These are phyloP conservation scores for Melanaphis sacchari DNA, from an alignment of 1,140 invertebrate species.

Conservation along the genomic window DNA sequence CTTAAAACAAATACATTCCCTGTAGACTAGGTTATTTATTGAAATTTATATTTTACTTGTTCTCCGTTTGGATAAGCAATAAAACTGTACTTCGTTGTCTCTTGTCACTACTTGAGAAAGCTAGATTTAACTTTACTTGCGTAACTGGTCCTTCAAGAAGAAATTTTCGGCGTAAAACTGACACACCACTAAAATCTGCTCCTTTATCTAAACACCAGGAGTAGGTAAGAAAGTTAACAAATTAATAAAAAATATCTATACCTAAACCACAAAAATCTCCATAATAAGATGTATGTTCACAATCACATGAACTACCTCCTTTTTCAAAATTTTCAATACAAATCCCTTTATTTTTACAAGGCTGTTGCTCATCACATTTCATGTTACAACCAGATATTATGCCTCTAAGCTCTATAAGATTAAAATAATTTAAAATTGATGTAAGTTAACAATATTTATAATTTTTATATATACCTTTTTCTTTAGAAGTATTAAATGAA, in stretches of 20 bases:
- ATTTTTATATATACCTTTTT: constrained; percentile 18
- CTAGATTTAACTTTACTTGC: constrained; percentile 79
- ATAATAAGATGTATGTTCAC: constrained; percentile 86
- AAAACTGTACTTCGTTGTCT: constrained; percentile 78
- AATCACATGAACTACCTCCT: constrained; percentile 84
- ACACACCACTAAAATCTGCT: constrained; percentile 86
- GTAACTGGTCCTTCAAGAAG: constrained; percentile 73
- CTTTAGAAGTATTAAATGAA: constrained; percentile 51
- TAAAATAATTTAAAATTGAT: not conserved
- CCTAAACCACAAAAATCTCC: constrained; percentile 75
- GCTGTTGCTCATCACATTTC: constrained; percentile 80
- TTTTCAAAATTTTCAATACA: constrained; percentile 90
- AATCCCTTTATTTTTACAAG: constrained; percentile 85
- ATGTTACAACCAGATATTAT: constrained; percentile 83
- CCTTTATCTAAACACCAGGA: constrained; percentile 68
- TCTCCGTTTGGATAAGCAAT: constrained; percentile 80
- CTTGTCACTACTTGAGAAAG: constrained; percentile 81
- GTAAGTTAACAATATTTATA: not conserved
- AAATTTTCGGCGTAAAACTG: constrained; percentile 79
- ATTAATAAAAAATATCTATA: constrained; percentile 61
- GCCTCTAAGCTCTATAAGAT: constrained; percentile 68
- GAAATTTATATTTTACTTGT: constrained; percentile 69
- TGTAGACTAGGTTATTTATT: not conserved
- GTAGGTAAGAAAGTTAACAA: not conserved
- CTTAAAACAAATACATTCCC: not conserved